A percentile compares a stretch with the other conserved stretches of the same genome.
Conservation (phyloP, 2,888 invertebrate genomes). For the Cantharis rufa region DNA sequence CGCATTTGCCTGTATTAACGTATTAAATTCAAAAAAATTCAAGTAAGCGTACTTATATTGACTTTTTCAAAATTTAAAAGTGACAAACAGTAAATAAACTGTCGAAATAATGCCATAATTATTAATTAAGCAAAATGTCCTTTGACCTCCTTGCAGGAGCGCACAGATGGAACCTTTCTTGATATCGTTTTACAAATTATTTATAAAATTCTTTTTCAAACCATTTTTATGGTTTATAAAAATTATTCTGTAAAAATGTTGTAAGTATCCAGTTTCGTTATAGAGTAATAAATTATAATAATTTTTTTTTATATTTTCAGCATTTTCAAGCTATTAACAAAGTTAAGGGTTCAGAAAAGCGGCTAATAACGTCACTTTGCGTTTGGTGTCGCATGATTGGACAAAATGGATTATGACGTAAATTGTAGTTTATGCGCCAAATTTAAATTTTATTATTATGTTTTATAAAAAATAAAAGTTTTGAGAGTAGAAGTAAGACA, state of each 20-base stretch:
- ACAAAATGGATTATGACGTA: not conserved
- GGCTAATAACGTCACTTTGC: not conserved
- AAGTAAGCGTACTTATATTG: too few species aligned
- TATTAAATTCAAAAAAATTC: too few species aligned
- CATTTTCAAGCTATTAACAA: not conserved
- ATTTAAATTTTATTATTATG: not conserved
- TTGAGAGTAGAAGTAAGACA: not conserved
- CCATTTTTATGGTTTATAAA: not conserved
- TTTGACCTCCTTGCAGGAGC: not conserved
- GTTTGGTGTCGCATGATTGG: not conserved
- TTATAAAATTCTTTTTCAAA: constrained; percentile 1
- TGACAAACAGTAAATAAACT: not conserved
- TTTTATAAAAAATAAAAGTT: not conserved
- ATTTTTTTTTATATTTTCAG: not conserved
- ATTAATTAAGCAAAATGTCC: too few species aligned
- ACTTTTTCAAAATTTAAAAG: too few species aligned
- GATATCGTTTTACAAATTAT: not conserved
- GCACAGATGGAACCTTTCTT: not conserved
- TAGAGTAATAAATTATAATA: not conserved
- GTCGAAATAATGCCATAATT: too few species aligned
- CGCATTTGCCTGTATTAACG: too few species aligned
- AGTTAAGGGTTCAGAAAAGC: not conserved
- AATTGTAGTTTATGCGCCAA: not conserved
- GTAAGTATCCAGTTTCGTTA: not conserved
- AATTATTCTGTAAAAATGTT: not conserved